These are phyloP conservation scores for Tipula vernalis DNA, from an alignment of 2,888 invertebrate genomes.

Conservation along the genomic window DNA sequence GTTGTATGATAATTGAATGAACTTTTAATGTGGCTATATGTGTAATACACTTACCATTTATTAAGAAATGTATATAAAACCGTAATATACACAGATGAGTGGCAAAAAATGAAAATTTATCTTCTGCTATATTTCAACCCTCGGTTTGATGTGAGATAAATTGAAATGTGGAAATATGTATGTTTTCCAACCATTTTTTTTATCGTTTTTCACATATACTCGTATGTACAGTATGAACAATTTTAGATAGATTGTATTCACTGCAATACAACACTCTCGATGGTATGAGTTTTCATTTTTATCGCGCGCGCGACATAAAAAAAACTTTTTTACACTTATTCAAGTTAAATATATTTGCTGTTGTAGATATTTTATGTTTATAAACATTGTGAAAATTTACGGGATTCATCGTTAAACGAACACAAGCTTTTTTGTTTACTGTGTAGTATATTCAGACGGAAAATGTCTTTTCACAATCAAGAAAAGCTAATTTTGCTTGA, in stretches of 20 bases:
- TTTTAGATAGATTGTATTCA: not conserved
- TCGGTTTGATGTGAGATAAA: not conserved
- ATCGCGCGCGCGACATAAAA: not conserved
- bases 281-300: not conserved
- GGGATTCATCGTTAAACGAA: not conserved
- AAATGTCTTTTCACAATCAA: not conserved
- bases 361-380: slow-evolving; percentile 1
- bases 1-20: not conserved
- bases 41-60: not conserved
- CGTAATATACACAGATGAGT: not conserved
- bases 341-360: not conserved
- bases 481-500: not conserved
- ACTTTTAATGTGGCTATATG: not conserved
- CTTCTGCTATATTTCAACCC: slow-evolving; percentile 9
- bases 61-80: not conserved
- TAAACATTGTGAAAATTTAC: slow-evolving; percentile 9
- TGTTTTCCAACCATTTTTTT: not conserved
- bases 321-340: not conserved
- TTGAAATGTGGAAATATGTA: not conserved
- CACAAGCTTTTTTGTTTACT: not conserved
- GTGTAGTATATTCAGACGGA: not conserved
- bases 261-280: not conserved
- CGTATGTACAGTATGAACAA: not conserved
- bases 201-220: not conserved
- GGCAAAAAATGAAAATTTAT: slow-evolving; percentile 7